phyloP scores from a whole-genome alignment of 1,140 invertebrate species.

The Drosophila jambulina region DNA sequence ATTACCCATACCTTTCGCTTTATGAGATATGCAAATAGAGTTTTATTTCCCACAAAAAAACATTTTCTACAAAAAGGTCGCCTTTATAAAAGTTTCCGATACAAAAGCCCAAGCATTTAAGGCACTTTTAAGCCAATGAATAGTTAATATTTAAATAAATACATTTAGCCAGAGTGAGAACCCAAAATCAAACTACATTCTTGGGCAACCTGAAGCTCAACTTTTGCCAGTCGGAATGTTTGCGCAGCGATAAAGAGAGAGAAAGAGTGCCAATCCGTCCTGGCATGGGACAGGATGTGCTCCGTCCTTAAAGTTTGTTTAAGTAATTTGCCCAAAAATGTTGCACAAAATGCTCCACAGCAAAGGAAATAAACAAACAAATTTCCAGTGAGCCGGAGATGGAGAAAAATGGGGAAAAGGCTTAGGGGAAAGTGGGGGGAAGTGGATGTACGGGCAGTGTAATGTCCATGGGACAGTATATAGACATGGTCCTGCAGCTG shows the following conservation, averaged over 20 bases:
- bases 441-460: constrained; percentile 2
- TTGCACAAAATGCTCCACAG: constrained; percentile 64
- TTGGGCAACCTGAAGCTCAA: constrained; percentile 26
- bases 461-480: constrained; percentile 28
- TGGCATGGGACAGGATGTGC: constrained; percentile 17
- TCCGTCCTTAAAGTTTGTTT: constrained; percentile 60
- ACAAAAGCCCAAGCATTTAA: constrained; percentile 12
- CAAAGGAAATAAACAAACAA: constrained; percentile 53
- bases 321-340: constrained; percentile 74
- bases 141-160: constrained; percentile 40
- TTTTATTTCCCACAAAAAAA: not conserved
- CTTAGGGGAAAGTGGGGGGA: constrained; percentile 33
- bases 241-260: constrained; percentile 28
- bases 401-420: constrained; percentile 31
- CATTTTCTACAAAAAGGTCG: not conserved
- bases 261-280: constrained; percentile 18
- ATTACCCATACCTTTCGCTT: not conserved
- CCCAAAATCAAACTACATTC: constrained; percentile 40
- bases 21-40: constrained; percentile 1
- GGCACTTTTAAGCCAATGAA: constrained; percentile 18
- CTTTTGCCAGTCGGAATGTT: constrained; percentile 42
- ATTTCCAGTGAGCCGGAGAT: constrained; percentile 25
- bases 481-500: constrained; percentile 40
- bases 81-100: not conserved
- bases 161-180: not conserved